A percentile compares a stretch with the other conserved stretches of the same genome.
phyloP scores from a whole-genome alignment of 2,113 vertebrate species.

The cat (Felis catus) region F.catus_Fca126_mat1.0 CM031423.1:40409001-40409500 shows the following conservation, averaged over 20 bases:
- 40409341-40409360: neutral
- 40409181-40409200: neutral
- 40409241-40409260: neutral
- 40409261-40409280: neutral
- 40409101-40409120: neutral
- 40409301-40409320: neutral
- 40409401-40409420: slow-evolving; percentile 66
- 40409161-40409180: neutral
- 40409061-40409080: neutral
- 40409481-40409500: neutral
- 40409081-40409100: neutral
- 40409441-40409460: neutral
- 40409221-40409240: neutral
- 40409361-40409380: slow-evolving; percentile 8
- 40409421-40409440: neutral
- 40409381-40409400: slow-evolving; percentile 20
- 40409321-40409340: neutral
- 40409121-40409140: neutral
- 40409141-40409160: neutral
- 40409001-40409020: neutral
- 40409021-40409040: neutral
- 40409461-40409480: neutral
- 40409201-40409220: neutral
- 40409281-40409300: neutral
- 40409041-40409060: neutral